phyloP scores from a whole-genome alignment of 2,888 invertebrate genomes.

The Operophtera brumata region DNA sequence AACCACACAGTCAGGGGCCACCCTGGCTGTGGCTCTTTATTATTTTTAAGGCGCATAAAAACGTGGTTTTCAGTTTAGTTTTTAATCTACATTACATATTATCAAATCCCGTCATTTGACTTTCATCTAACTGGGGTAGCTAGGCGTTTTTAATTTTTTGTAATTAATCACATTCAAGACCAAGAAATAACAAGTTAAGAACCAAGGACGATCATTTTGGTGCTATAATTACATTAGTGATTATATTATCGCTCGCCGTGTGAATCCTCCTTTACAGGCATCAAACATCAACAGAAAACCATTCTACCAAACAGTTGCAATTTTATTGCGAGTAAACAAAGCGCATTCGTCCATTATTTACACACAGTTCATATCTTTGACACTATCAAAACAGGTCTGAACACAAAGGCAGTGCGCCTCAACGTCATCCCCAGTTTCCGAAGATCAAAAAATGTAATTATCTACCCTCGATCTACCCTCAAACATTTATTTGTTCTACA shows the following conservation, averaged over 20 bases:
- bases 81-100: no score
- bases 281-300: constrained; percentile 15
- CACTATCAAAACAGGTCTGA: constrained; percentile 66
- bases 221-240: not conserved
- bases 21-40: no score
- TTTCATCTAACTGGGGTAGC: no score
- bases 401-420: constrained; percentile 48
- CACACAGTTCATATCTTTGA: constrained; percentile 59
- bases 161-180: no score
- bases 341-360: constrained; percentile 39
- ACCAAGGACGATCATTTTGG: no score
- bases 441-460: constrained; percentile 81
- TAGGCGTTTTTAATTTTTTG: no score
- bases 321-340: constrained; percentile 20
- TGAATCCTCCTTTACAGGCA: not conserved
- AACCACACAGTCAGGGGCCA: no score
- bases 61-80: no score
- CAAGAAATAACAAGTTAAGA: no score
- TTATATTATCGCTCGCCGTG: not conserved
- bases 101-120: no score
- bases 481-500: constrained; percentile 81
- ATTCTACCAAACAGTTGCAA: constrained; percentile 9
- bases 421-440: constrained; percentile 67
- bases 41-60: no score
- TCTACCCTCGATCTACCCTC: constrained; percentile 80